phyloP scores from a whole-genome alignment of 2,888 invertebrate species.

The Seladonia tumulorum region DNA sequence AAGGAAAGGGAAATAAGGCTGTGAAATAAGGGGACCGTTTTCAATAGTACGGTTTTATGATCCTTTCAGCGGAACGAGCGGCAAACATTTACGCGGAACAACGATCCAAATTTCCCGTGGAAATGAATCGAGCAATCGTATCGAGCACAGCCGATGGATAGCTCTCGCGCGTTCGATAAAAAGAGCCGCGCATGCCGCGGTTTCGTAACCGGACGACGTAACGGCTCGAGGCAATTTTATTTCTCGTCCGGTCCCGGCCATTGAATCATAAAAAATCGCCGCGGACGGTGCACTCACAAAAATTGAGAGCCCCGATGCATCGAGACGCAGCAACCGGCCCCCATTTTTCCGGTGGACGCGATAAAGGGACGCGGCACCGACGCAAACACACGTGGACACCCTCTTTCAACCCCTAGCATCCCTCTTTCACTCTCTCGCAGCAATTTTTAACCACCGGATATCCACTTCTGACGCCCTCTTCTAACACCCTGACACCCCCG shows the following conservation, averaged over 20 bases:
- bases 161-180: background rate
- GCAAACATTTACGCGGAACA: conserved; percentile 9
- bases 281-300: conserved; percentile 18
- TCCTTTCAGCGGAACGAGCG: background rate
- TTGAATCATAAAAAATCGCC: conserved; percentile 44
- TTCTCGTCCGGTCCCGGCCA: conserved; percentile 17
- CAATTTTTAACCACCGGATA: background rate
- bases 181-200: conserved; percentile 7
- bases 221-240: conserved; percentile 19
- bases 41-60: background rate
- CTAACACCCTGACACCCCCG: background rate
- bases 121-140: conserved; percentile 3
- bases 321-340: background rate
- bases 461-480: background rate
- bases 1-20: background rate
- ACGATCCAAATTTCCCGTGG: background rate
- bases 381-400: background rate
- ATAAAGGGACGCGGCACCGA: conserved; percentile 23
- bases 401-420: background rate
- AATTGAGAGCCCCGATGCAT: conserved; percentile 25
- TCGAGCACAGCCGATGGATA: background rate
- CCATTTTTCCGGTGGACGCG: conserved; percentile 19
- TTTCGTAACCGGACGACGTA: conserved; percentile 20
- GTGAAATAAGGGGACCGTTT: background rate
- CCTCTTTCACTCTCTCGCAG: background rate